phyloP scores from a whole-genome alignment of 2,797 vertebrate genomes.

The Cynopterus sphinx region DNA sequence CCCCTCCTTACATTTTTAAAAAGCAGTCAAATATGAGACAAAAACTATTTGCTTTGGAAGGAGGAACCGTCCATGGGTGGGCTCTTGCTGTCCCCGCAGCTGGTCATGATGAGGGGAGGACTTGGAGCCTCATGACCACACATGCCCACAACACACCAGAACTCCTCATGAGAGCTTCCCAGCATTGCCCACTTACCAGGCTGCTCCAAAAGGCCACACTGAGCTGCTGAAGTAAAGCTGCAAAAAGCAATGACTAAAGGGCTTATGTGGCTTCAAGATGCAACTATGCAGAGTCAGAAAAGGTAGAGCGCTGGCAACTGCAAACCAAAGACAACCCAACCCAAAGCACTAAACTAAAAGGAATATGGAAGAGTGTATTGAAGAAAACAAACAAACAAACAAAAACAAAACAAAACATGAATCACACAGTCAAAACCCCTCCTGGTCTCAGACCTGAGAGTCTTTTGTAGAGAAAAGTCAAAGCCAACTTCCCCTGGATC shows the following conservation, averaged over 20 bases:
- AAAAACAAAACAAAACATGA: neutral
- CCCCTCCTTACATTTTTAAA: neutral
- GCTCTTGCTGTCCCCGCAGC: neutral
- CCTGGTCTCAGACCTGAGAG: neutral
- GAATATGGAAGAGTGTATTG: neutral
- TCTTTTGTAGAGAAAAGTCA: conserved; percentile 1
- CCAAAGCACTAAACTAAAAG: neutral
- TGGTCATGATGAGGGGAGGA: neutral
- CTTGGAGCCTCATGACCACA: fast-evolving
- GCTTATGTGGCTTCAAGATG: neutral
- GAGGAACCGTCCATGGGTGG: neutral
- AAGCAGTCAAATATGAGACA: neutral
- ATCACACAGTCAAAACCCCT: neutral
- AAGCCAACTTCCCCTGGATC: neutral
- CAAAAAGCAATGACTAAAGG: neutral
- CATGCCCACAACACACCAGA: neutral
- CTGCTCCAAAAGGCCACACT: too few relatives aligned
- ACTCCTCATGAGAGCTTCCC: neutral
- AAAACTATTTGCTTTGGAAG: neutral
- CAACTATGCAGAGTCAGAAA: neutral
- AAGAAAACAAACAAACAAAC: too few relatives aligned
- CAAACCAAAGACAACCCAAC: neutral
- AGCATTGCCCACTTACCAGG: neutral
- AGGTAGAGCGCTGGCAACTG: neutral
- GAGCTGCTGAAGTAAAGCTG: neutral